Conservation (phyloP, 1,140 invertebrate species). For the Heliothis virescens region DNA sequence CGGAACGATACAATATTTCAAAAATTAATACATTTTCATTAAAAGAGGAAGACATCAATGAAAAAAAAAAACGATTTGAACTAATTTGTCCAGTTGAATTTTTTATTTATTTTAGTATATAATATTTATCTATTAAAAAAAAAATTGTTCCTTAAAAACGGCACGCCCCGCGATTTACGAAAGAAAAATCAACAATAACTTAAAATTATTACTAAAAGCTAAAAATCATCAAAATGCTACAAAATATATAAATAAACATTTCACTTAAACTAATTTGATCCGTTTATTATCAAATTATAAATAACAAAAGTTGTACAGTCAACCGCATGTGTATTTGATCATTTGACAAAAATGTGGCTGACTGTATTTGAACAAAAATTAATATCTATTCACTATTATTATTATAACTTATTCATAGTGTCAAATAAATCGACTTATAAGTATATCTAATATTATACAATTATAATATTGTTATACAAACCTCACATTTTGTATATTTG, state of each 20-base stretch:
- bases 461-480: constrained; percentile 34
- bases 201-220: constrained; percentile 1
- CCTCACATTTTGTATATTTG: constrained; percentile 42
- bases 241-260: constrained; percentile 49
- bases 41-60: constrained; percentile 10
- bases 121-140: neutral
- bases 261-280: constrained; percentile 40
- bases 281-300: constrained; percentile 37
- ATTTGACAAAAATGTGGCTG: neutral
- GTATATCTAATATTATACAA: constrained; percentile 35
- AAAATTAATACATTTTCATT: neutral
- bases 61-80: neutral
- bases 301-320: constrained; percentile 6
- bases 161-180: constrained; percentile 11
- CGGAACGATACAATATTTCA: neutral
- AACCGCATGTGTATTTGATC: neutral
- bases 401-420: constrained; percentile 23
- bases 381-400: constrained; percentile 23
- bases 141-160: neutral
- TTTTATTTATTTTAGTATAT: neutral
- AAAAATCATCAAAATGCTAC: constrained; percentile 34
- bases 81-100: no score
- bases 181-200: constrained; percentile 41
- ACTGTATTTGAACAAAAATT: constrained; percentile 10
- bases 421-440: constrained; percentile 27